Percentiles rank a stretch among this genome's conserved stretches.
phyloP scores from a whole-genome alignment of 35 echinoderm and acorn worm species.

The Amphiura filiformis region DNA sequence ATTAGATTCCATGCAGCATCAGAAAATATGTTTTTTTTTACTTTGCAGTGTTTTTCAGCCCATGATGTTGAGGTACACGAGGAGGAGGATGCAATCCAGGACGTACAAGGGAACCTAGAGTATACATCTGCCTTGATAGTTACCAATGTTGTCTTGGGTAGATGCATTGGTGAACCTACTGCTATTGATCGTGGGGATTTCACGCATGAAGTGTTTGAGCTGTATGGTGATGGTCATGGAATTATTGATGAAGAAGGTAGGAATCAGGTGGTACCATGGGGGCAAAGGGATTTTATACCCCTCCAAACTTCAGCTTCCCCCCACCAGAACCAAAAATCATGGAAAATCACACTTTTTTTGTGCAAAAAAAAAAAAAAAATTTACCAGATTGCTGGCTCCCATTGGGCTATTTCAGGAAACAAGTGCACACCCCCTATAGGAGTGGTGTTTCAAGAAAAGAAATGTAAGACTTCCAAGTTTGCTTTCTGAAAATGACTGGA shows the following conservation, averaged over 20 bases:
- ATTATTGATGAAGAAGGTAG: slow-evolving; percentile 1
- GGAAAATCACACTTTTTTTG: not conserved
- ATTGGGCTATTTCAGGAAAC: not conserved
- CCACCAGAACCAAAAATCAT: no score
- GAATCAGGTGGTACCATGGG: not conserved
- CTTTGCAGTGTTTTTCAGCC: not conserved
- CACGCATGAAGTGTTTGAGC: slow-evolving; percentile 48
- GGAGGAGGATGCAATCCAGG: not conserved
- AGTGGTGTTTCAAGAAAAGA: no score
- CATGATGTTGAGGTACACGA: not conserved
- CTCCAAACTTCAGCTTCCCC: not conserved
- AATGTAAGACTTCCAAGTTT: no score
- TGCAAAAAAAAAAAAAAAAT: not conserved
- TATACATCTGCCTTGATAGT: slow-evolving; percentile 32
- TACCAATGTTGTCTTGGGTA: slow-evolving; percentile 57
- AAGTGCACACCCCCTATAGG: no score
- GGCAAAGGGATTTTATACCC: not conserved
- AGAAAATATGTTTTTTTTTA: no score
- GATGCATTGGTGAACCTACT: slow-evolving; percentile 70
- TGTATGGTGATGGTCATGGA: not conserved
- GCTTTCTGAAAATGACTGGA: no score
- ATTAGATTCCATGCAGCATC: no score
- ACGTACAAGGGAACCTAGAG: not conserved
- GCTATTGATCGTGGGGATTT: slow-evolving; percentile 41
- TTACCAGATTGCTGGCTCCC: not conserved